Evolutionary conservation across 2,888 invertebrate genomes (phyloP), one percentile per base, ranked within the genome.

Genomic region (Subacronicta megacephala): DNA sequence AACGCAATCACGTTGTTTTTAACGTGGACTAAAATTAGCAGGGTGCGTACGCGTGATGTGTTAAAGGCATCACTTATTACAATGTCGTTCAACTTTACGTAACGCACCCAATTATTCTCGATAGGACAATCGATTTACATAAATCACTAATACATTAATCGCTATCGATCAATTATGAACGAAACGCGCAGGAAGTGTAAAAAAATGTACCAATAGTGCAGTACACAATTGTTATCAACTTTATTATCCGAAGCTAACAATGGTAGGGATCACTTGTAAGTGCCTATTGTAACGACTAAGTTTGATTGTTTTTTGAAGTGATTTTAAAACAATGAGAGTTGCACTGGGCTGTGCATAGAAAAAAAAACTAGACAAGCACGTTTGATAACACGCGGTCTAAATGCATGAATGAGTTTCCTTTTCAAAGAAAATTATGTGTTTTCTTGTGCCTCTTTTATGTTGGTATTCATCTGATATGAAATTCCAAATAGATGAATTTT

Each of bases 171-270:
- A 77, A 75, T 79, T 72, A 81, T 77, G 59, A 78, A 72, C 65
- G 53, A 76, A 80, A 83, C 72, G 76, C 72, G 77, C 88, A 89
- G 91, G 92, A 92, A 88, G 88, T 88, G 65, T 81, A 80, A 84
- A 87, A 87, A 87, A 85, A 82, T 75, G 61, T 77, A 68, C 63
- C 26, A 26, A 31, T 31, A 12, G 0, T 31, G 26, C 67, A 76
- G 74, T 77, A 74, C 76, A 75, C 76, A 79, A 31, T 80, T 82
- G 84, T 87, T 90, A 87, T 88, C 86, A 83, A 67, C 65, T 76
- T 80, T 77, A 84, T 85, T 85, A 85, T 85, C 78, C 76, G 80
- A 81, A 80, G 87, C 78, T 84, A 90, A 92, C 90, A 93, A 92
- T 92, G 83, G 84, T 51, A 82, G 85, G 86, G 86, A 88, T 87